Evolutionary conservation across 2,888 invertebrate species (phyloP), one percentile per base, ranked within the genome.

Genomic region (Lycaena phlaeas): DNA sequence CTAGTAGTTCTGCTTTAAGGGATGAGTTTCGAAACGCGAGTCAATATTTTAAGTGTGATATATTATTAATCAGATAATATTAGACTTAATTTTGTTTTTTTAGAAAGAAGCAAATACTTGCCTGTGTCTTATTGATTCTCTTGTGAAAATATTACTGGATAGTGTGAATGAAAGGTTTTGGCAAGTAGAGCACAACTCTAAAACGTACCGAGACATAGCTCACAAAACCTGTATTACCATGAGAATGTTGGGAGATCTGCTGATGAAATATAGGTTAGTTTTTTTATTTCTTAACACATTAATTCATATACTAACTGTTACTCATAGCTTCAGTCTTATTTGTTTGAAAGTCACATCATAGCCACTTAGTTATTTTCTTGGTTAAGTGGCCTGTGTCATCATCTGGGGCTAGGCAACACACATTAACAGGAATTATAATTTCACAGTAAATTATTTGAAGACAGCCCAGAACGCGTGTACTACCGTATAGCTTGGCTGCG

Each of bases 131-230:
- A 54, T 86, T n/a, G 77, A 86, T 44, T 70, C 82, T 47, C 61
- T 88, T 1, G 61, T 87, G 2, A 67, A 75, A 31, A 66, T 91
- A 40, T 58, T 90, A 38, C 60, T 77, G 14, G 70, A 84, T 25
- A 87, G 87, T 53, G 66, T 90, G 0, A 75, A 67, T 54, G 82
- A 86, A 12, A 61, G 65, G 26, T 85, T 89, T 46, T 90, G 90
- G 89, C 64, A 70, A 26, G 45, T 55, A 5, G 73, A 82, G 18
- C 77, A 81, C 39, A 64, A 58, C 27, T 70, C 74, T 31, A 76
- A 81, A 54, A 73, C 70, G 1, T 68, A 79, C 39, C 63, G 79
- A 44, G 81, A 85, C 37, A 73, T 87, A 42, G 68, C 86, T 10
- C 86, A 85, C 45, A 85, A 86, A 52, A 75, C 87, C 30, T 86